These are phyloP conservation scores for Luffia ferchaultella DNA, from an alignment of 2,888 invertebrate species.

Conservation along the genomic window DNA sequence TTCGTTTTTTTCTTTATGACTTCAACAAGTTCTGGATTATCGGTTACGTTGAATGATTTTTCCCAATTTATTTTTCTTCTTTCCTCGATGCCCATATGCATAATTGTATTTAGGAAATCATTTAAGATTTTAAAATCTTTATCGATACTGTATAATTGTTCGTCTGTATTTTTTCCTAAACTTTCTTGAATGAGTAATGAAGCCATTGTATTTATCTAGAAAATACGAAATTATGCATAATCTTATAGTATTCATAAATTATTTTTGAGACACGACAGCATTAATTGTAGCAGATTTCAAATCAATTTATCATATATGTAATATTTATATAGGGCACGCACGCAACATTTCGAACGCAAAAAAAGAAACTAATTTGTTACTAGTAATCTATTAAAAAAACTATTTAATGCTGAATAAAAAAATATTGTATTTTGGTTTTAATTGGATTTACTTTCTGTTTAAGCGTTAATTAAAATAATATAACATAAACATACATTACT, in stretches of 20 bases:
- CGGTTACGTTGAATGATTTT: conserved; percentile 25
- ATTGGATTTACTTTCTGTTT: no score
- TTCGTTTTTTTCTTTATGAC: conserved; percentile 27
- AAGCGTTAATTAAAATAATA: background rate
- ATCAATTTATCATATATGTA: no score
- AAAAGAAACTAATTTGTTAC: no score
- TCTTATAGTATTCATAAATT: no score
- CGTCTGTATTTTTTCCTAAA: conserved; percentile 43
- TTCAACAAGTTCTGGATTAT: conserved; percentile 33
- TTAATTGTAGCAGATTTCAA: no score
- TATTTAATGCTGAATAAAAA: no score
- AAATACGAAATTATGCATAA: conserved; percentile 6
- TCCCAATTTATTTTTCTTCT: conserved; percentile 29
- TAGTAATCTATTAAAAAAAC: no score
- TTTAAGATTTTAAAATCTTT: conserved; percentile 37
- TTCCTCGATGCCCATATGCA: conserved; percentile 21
- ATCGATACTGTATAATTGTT: conserved; percentile 39
- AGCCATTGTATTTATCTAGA: conserved; percentile 53
- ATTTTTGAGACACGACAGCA: no score
- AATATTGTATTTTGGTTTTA: no score
- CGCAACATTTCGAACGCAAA: no score
- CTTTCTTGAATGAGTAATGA: conserved; percentile 50
- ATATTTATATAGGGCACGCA: no score
- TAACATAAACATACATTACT: conserved; percentile 34
- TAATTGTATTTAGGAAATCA: conserved; percentile 32